Base-by-base conservation (phyloP, 2,888 invertebrate species). In the Caenorhabditis angaria region DNA sequence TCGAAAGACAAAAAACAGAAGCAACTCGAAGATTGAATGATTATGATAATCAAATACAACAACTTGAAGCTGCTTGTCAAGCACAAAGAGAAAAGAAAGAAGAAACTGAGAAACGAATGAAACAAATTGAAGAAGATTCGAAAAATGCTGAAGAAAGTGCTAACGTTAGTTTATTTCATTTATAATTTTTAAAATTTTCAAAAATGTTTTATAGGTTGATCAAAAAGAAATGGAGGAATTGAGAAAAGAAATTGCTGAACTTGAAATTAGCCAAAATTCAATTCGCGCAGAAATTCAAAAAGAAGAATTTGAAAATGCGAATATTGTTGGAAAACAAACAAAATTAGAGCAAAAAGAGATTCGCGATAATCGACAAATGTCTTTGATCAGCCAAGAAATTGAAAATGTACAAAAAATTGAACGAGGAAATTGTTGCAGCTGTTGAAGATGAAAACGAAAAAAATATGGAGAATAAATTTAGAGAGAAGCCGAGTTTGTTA, bases 1-100 rank as follows among this genome's bases (percentile, higher is more conserved):
- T 99, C 87, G 95, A 95, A 89, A 93, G 93, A 89, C 96, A 96
- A 90, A 94, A 94, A 89, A 94, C 94, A 57, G 96, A 96, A 90
- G 97, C 97, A 63, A 94, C 94, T 89, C 95, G 95, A 89, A 92
- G 95, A 87, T 56, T 80, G 54, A 66, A 54, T 1, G 77, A 78
- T 60, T 65, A 77, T 41, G 80, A 78, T 28, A 71, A 66, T 0
- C 76, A 75, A 48, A 82, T 85, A 24, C 61, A 61, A n/a, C 77
- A 75, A 25, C 64, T 85, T 20, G 83, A 83, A 60, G 70, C 65
- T 14, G 71, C 77, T 10, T 78, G 82, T 29, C 63, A 72, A 59
- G 83, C 83, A 24, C 78, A 81, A 27, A 59, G 53, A 8, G 74
- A 79, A 53, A 77, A 82, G 50, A 66, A 67, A 32, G 74, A 67